phyloP scores from a whole-genome alignment of 2,888 invertebrate genomes.

The Tenthredo notha region DNA sequence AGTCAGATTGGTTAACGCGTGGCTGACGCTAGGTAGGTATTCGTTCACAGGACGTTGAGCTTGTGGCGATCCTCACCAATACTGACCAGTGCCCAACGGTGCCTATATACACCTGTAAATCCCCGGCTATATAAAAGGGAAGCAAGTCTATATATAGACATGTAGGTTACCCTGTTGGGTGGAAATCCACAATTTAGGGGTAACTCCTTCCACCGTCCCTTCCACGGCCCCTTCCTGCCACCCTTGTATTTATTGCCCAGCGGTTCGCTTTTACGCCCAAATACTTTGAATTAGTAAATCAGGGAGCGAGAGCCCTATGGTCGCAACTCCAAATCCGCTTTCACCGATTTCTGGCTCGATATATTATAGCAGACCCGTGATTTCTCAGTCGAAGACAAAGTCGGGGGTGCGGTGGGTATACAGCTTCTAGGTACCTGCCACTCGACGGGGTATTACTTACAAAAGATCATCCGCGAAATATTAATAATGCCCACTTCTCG shows the following conservation, averaged over 20 bases:
- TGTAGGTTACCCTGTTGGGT: constrained; percentile 43
- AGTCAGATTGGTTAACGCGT: constrained; percentile 47
- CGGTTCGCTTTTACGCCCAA: constrained; percentile 60
- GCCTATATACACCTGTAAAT: constrained; percentile 26
- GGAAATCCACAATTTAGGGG: constrained; percentile 48
- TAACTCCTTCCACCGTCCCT: constrained; percentile 34
- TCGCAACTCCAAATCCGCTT: constrained; percentile 15
- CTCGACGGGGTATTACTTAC: not conserved
- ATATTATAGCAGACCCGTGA: constrained; percentile 2
- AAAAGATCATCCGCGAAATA: not conserved
- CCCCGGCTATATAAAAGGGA: constrained; percentile 37
- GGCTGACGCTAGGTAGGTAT: constrained; percentile 35
- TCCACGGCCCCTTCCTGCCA: constrained; percentile 23
- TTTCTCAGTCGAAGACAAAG: not conserved
- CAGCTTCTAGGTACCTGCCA: not conserved
- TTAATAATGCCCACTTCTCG: constrained; percentile 1
- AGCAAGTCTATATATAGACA: constrained; percentile 45
- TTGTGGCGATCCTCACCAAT: constrained; percentile 36
- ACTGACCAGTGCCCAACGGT: constrained; percentile 28
- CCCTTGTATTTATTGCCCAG: constrained; percentile 54
- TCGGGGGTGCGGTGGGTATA: not conserved
- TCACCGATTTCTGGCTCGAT: constrained; percentile 9
- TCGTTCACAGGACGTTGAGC: constrained; percentile 48
- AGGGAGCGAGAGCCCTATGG: constrained; percentile 15
- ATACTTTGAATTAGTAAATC: constrained; percentile 62